phyloP scores from a whole-genome alignment of 2,888 invertebrate genomes.

The Linnaemya tessellans region DNA sequence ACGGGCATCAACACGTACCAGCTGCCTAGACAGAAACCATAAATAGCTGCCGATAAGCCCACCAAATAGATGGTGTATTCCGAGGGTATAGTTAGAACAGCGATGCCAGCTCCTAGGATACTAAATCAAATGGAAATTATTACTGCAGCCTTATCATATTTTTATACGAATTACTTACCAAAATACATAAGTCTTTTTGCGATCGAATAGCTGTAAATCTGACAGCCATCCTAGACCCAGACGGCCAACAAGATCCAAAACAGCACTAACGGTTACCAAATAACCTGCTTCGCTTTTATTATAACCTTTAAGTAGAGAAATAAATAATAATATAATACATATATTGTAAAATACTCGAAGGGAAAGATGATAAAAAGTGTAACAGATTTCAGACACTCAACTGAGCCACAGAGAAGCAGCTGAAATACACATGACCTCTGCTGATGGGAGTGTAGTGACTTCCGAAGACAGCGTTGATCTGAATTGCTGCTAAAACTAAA shows the following conservation, averaged over 20 bases:
- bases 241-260: slow-evolving; percentile 88
- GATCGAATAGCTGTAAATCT: slow-evolving; percentile 88
- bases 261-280: slow-evolving; percentile 89
- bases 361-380: too few relatives aligned
- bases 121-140: slow-evolving; percentile 81
- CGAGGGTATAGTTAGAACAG: slow-evolving; percentile 88
- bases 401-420: too few relatives aligned
- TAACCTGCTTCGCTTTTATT: slow-evolving; percentile 85
- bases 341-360: too few relatives aligned
- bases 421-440: too few relatives aligned
- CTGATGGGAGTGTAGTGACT: too few relatives aligned
- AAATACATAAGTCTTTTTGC: slow-evolving; percentile 88
- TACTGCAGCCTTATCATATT: background rate
- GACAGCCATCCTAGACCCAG: slow-evolving; percentile 89
- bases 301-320: slow-evolving; percentile 77
- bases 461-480: too few relatives aligned
- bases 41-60: slow-evolving; percentile 87
- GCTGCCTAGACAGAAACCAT: slow-evolving; percentile 89
- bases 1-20: slow-evolving; percentile 91
- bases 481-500: too few relatives aligned
- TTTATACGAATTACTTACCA: slow-evolving; percentile 84
- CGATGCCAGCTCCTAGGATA: slow-evolving; percentile 88
- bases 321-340: too few relatives aligned
- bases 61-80: slow-evolving; percentile 87
- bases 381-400: too few relatives aligned